phyloP scores from a whole-genome alignment of 2,797 vertebrate species.

The Falco naumanni region DNA sequence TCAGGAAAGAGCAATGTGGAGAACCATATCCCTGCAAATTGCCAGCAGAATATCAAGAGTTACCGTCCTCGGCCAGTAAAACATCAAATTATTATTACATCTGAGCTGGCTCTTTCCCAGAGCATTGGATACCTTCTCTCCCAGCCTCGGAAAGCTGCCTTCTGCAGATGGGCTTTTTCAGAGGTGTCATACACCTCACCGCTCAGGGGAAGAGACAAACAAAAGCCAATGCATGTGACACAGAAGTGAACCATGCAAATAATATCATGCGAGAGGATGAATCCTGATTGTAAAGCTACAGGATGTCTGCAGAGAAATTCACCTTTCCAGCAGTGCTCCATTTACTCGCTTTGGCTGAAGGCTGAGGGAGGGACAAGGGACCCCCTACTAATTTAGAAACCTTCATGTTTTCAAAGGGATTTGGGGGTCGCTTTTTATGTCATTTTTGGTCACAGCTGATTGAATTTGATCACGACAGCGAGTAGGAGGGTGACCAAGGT shows the following conservation, averaged over 20 bases:
- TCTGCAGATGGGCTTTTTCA: constrained; percentile 40
- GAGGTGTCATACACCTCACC: neutral
- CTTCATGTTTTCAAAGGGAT: neutral
- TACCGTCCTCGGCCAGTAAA: neutral
- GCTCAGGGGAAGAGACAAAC: constrained; percentile 23
- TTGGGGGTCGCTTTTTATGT: neutral
- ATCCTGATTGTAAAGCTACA: neutral
- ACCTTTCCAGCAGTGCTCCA: neutral
- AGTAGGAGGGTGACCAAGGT: neutral
- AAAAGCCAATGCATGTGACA: constrained; percentile 12
- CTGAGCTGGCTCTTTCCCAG: constrained; percentile 42
- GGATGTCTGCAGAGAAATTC: neutral
- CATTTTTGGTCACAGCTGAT: neutral
- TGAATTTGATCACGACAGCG: neutral
- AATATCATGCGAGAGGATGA: neutral
- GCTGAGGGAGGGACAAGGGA: neutral
- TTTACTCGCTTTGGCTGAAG: neutral
- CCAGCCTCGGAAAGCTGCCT: neutral
- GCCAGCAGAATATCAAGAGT: neutral
- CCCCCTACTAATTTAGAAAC: neutral
- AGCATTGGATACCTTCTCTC: neutral
- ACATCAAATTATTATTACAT: constrained; percentile 14
- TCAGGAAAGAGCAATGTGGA: neutral
- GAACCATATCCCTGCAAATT: neutral
- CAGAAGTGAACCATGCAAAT: neutral